Base-by-base conservation (phyloP, 2,797 vertebrate species). In the Stomatorhinus walkeri region DNA sequence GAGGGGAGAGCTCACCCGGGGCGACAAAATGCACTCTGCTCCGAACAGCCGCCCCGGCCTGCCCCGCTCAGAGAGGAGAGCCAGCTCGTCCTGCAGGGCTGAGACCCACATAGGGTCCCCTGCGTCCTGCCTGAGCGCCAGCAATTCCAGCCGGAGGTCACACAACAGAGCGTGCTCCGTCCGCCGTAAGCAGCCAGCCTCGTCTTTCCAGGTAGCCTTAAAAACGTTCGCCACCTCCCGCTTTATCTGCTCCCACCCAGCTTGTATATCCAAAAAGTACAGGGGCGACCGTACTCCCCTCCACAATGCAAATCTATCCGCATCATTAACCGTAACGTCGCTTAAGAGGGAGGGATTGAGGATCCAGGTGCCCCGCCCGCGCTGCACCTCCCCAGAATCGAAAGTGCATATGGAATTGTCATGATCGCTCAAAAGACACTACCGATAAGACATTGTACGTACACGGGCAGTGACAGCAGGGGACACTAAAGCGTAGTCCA, bases 231-330 rank as follows among this genome's bases (percentile, higher is more conserved):
- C 56, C 56, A 61, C 56, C 56, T 61, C 6, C 56, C n/a, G 56
- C 7, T 59, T 59, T 0, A 22, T 0, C 0, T 2, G 0, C 0
- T 61, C 56, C 56, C 56, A 22, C n/a, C 56, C 56, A 0, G 56
- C n/a, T 0, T 59, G 56, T 0, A 61, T 0, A 0, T 61, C n/a
- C 0, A 61, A 0, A 2, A 0, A 0, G 6, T 0, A 61, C 0
- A 22, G 56, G 2, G 56, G n/a, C n/a, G 56, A 61, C 56, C n/a
- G 0, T 0, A 24, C n/a, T 0, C 56, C 56, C 0, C 0, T 61
- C 56, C 56, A 61, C 56, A 61, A 3, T 2, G 1, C 56, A 0
- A 9, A 9, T 0, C 7, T 24, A 22, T 9, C 56, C 1, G 0
- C 24, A 61, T 2, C n/a, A 0, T 0, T 61, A 61, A 61, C 56